Evolutionary conservation across 2,888 invertebrate species (phyloP).

Genomic region (Cephus rjabovi): DNA sequence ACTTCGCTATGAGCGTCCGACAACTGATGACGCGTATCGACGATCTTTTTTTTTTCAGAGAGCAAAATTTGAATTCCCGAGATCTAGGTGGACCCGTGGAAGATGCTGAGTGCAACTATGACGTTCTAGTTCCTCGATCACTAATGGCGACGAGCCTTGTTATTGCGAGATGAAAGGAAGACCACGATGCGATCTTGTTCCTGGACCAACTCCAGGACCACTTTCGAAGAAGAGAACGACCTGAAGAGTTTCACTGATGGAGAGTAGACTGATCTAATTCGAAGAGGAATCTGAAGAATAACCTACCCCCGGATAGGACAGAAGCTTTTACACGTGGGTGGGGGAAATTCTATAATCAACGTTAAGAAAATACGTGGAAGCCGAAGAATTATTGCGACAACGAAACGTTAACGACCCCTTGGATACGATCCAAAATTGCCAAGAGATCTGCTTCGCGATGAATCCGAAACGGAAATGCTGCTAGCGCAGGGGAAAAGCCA

Average conservation of each 20-base stretch:
- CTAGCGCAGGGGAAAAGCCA: background rate
- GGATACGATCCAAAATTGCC: background rate
- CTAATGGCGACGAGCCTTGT: background rate
- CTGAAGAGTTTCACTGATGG: background rate
- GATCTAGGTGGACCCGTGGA: background rate
- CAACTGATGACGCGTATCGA: background rate
- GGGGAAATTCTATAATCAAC: background rate
- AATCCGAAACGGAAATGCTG: background rate
- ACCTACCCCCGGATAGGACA: background rate
- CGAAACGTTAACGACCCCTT: background rate
- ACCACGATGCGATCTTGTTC: background rate
- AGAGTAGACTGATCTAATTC: background rate
- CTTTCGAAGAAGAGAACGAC: background rate
- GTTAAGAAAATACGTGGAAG: background rate
- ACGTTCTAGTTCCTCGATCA: background rate
- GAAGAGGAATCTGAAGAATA: background rate
- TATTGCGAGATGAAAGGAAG: background rate
- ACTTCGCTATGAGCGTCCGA: too few relatives aligned
- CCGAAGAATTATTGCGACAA: background rate
- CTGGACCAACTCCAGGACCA: background rate
- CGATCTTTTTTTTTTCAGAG: too few relatives aligned
- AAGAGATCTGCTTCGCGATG: background rate
- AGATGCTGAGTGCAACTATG: background rate
- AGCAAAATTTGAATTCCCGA: too few relatives aligned
- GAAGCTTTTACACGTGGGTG: background rate